Evolutionary conservation across 2,797 vertebrate genomes (phyloP), one percentile per base, ranked within the genome.

Genomic region (Eptatretus atami): DNA sequence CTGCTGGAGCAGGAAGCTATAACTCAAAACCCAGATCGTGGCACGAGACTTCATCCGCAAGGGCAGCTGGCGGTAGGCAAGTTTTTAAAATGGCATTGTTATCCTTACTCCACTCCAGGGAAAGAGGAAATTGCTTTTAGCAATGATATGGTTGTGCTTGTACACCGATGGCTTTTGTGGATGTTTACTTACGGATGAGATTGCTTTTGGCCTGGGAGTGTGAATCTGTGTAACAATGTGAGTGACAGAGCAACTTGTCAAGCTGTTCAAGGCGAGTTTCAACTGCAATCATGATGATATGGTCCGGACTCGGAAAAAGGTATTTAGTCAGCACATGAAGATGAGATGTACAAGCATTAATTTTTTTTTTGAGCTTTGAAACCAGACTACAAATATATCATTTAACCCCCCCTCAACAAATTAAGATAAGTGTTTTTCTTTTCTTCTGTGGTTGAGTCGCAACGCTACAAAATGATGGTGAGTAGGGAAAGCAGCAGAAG

Each of bases 221-320:
- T 98, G 54, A 98, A 98, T 88, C 80, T 52, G 84, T 98, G 65
- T 98, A n/a, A 98, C 73, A 98, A 98, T 78, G 78, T 98, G 67
- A 98, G 87, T 0, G 92, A 98, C 73, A 98, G n/a, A 98, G 73
- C 92, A 98, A 77, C 93, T 98, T 12, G 87, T 92, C 13, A 98
- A 98, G 70, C 83, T 96, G 53, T 96, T 94, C 69, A 87, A 86
- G n/a, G 68, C 82, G 86, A 64, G 82, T 87, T 86, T 98, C 74
- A 82, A 76, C 67, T 82, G 82, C 72, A 82, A 77, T 74, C 81
- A 82, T 66, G 92, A 98, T 0, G 84, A 81, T 64, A 98, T 98
- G n/a, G 75, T 90, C 77, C 53, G 88, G 96, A n/a, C 67, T n/a
- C 75, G 70, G 90, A n/a, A 90, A 64, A 81, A 98, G 84, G 90